phyloP scores from a whole-genome alignment of 2,888 invertebrate genomes.

The Oegoconia quadripuncta region DNA sequence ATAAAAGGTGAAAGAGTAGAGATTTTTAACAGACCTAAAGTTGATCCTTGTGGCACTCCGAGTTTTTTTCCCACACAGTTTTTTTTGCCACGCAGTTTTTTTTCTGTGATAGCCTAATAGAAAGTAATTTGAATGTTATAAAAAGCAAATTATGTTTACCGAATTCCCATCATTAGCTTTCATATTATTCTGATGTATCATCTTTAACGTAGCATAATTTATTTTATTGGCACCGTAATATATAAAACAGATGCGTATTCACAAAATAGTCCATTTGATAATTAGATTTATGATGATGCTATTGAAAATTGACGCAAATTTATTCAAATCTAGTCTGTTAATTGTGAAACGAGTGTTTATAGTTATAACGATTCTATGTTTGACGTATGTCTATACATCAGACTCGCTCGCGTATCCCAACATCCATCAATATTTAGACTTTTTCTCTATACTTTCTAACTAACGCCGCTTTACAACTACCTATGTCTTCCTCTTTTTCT shows the following conservation, averaged over 20 bases:
- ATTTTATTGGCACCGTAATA: constrained; percentile 56
- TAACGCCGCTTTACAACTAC: constrained; percentile 28
- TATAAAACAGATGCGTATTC: constrained; percentile 38
- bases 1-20: no score
- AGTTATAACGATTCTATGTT: constrained; percentile 57
- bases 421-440: constrained; percentile 36
- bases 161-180: constrained; percentile 46
- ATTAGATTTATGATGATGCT: constrained; percentile 62
- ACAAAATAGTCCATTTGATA: constrained; percentile 53
- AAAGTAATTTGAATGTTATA: constrained; percentile 16
- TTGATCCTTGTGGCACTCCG: no score
- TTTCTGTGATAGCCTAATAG: not conserved
- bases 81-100: not conserved
- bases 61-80: no score
- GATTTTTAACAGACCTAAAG: no score
- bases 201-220: constrained; percentile 30
- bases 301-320: constrained; percentile 67
- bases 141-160: constrained; percentile 24
- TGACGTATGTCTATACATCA: constrained; percentile 64
- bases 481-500: constrained; percentile 22
- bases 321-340: constrained; percentile 68
- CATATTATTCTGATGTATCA: constrained; percentile 41
- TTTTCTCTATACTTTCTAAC: constrained; percentile 24
- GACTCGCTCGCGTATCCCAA: constrained; percentile 31
- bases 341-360: constrained; percentile 67